Evolutionary conservation across 2,888 invertebrate genomes (phyloP).

Genomic region (Prenolepis imparis): DNA sequence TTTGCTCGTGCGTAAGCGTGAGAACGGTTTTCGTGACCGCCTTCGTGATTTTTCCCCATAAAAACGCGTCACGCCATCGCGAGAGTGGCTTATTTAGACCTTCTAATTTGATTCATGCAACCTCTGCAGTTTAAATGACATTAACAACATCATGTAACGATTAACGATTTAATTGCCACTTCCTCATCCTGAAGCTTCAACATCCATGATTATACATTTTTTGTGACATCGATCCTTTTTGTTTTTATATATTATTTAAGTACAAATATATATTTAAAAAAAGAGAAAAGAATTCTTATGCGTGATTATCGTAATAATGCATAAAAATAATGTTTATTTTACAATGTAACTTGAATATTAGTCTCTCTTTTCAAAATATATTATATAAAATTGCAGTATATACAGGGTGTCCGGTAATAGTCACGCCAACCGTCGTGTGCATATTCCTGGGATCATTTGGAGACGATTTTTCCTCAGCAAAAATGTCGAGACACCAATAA

Average conservation of each 20-base stretch:
- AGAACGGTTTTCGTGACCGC: background rate
- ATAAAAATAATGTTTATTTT: background rate
- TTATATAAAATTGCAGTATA: background rate
- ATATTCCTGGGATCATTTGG: no score
- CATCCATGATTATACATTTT: background rate
- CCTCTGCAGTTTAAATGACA: background rate
- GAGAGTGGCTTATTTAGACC: background rate
- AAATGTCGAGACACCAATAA: no score
- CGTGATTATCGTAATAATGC: background rate
- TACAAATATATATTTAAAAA: background rate
- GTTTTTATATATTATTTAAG: background rate
- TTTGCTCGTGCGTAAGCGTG: constrained; percentile 3
- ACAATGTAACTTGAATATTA: background rate
- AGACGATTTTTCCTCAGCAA: no score
- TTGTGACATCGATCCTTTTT: background rate
- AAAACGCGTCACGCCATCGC: background rate
- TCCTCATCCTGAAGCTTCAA: background rate
- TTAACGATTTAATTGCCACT: background rate
- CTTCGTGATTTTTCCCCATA: background rate
- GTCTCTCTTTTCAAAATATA: background rate
- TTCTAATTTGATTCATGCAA: background rate
- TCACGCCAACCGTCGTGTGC: no score
- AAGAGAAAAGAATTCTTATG: background rate
- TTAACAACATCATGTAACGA: background rate
- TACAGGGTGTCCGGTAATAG: no score